Evolutionary conservation across 2,113 vertebrate genomes (phyloP).

Genomic region (Lota lota): DNA sequence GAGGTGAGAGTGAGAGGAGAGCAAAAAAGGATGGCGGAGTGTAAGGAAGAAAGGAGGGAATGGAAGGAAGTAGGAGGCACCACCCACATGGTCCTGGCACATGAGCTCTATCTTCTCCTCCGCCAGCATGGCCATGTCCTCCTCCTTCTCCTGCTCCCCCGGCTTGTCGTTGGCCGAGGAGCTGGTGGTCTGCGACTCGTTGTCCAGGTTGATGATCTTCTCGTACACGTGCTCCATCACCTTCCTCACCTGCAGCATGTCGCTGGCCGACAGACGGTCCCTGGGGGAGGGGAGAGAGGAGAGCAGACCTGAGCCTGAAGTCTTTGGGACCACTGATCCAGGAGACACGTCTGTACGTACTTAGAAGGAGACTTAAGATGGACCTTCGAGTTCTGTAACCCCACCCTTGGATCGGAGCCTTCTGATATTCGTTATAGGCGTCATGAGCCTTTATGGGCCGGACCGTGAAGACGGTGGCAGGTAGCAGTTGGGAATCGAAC

Average conservation of each 20-base stretch:
- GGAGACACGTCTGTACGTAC: no score
- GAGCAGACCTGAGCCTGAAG: not conserved
- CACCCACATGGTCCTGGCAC: constrained; percentile 94
- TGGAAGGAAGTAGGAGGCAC: not conserved
- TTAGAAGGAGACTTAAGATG: no score
- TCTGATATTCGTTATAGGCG: no score
- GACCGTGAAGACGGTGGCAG: no score
- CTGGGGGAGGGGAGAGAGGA: constrained; percentile 54
- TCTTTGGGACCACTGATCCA: no score
- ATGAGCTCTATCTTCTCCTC: constrained; percentile 98
- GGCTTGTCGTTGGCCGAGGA: constrained; percentile 93
- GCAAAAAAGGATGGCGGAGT: no score
- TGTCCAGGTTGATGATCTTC: constrained; percentile 98
- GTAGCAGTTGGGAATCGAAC: no score
- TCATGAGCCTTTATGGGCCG: no score
- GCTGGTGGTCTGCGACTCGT: constrained; percentile 93
- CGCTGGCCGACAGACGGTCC: constrained; percentile 94
- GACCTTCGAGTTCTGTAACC: no score
- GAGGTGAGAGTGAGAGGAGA: no score
- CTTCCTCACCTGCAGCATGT: constrained; percentile 98
- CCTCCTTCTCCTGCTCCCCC: constrained; percentile 95
- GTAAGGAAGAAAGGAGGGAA: no score
- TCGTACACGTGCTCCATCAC: constrained; percentile 99
- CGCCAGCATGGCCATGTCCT: constrained; percentile 93
- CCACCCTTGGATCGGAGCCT: no score